A percentile compares a stretch with the other conserved stretches of the same genome.
Conservation (phyloP, 1,140 invertebrate species). For the Drosophila auraria region DNA sequence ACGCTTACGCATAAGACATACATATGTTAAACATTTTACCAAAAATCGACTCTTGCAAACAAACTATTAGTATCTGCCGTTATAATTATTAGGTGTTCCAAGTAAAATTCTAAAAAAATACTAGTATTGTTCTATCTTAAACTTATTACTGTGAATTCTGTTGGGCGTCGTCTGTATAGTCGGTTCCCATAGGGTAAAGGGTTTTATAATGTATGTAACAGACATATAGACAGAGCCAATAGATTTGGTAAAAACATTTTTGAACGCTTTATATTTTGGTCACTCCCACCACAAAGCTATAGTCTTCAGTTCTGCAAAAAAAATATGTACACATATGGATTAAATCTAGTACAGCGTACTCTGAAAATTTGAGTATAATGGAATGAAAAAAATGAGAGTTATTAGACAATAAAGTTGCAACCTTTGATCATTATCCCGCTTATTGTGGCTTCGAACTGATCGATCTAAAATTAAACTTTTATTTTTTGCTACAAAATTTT, state of each 20-base stretch:
- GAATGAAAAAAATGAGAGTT: neutral
- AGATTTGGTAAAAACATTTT: neutral
- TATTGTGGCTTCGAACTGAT: neutral
- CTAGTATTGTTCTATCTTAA: neutral
- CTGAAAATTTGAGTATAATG: neutral
- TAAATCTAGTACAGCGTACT: neutral
- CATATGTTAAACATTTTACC: neutral
- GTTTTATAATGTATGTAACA: conserved; percentile 1
- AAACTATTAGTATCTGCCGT: neutral
- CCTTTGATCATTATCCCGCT: too few relatives aligned
- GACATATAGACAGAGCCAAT: neutral
- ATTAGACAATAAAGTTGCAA: neutral
- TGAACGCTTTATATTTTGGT: too few relatives aligned
- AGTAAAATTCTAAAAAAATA: neutral
- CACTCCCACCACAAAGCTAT: too few relatives aligned
- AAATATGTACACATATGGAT: neutral
- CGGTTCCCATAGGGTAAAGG: neutral
- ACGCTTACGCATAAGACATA: neutral
- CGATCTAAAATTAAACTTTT: neutral
- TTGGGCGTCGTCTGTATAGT: neutral
- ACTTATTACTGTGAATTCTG: neutral
- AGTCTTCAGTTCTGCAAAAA: too few relatives aligned
- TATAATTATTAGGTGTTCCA: neutral
- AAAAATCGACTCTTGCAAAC: neutral
- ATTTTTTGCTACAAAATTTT: too few relatives aligned